A percentile compares a stretch with the other conserved stretches of the same genome.
Evolutionary conservation across 30 jellyfish, hydroid and myxozoan species (phyloP).

Genomic region (Clytia hemisphaerica): DNA sequence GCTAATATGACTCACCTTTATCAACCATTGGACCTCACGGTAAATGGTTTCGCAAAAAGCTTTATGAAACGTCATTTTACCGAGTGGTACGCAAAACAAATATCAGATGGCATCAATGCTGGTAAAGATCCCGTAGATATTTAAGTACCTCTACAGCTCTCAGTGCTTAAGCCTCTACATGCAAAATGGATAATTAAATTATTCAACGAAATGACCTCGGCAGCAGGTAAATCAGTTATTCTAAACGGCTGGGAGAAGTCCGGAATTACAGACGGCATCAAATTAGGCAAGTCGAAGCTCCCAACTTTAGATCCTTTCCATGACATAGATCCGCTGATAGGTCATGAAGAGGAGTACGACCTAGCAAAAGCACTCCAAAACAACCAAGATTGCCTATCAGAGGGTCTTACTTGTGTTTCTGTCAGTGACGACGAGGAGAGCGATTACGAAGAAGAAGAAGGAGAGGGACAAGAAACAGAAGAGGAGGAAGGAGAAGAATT

Average conservation of each 20-base stretch:
- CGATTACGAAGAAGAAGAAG: too few species aligned
- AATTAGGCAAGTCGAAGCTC: neutral
- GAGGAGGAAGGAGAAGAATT: conserved; percentile 2
- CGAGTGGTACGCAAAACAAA: conserved; percentile 3
- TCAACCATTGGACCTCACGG: neutral
- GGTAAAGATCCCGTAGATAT: too few species aligned
- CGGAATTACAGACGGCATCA: neutral
- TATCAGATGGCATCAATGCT: too few species aligned
- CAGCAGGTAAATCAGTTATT: neutral
- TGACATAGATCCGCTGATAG: neutral
- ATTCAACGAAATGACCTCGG: neutral
- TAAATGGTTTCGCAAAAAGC: neutral
- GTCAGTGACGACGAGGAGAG: neutral
- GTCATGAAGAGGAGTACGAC: neutral
- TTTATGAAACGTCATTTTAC: neutral
- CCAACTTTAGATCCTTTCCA: neutral
- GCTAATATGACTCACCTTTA: neutral
- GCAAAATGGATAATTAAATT: neutral
- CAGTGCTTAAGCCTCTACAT: too few species aligned
- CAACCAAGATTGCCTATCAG: neutral
- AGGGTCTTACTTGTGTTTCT: neutral
- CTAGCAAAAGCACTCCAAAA: neutral
- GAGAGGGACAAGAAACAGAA: too few species aligned
- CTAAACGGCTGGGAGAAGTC: neutral
- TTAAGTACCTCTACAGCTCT: too few species aligned